phyloP scores from a whole-genome alignment of 2,113 vertebrate species.

The Uria aalge region DNA sequence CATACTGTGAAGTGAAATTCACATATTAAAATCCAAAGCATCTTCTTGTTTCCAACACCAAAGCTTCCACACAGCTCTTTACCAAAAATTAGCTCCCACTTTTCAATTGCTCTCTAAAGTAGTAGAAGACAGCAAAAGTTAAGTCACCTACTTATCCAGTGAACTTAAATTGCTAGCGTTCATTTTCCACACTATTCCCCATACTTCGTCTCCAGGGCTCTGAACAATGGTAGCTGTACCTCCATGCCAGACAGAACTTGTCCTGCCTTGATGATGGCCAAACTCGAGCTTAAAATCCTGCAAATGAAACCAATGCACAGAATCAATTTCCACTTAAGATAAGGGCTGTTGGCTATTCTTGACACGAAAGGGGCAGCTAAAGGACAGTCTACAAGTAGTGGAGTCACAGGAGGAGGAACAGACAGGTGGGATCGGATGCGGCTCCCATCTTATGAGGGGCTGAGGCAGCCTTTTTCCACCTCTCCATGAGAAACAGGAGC shows the following conservation, averaged over 20 bases:
- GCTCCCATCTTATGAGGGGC: background rate
- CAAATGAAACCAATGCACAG: slow-evolving; percentile 37
- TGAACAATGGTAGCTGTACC: slow-evolving; percentile 86
- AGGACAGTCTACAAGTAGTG: background rate
- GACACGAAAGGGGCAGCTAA: background rate
- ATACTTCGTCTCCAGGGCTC: slow-evolving; percentile 85
- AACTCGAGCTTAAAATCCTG: slow-evolving; percentile 89
- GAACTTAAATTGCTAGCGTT: slow-evolving; percentile 75
- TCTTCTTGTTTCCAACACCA: background rate
- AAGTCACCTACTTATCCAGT: slow-evolving; percentile 84
- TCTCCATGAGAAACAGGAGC: background rate
- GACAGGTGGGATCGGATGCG: background rate
- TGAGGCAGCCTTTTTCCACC: background rate
- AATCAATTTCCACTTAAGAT: background rate
- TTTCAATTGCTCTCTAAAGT: background rate
- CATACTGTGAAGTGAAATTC: background rate
- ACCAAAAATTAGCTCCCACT: background rate
- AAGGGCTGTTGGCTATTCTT: background rate
- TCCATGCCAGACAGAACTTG: slow-evolving; percentile 82
- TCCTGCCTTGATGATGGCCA: slow-evolving; percentile 75
- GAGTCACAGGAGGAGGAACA: background rate
- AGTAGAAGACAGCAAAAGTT: slow-evolving; percentile 12
- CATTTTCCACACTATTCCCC: slow-evolving; percentile 93
- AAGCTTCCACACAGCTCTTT: background rate
- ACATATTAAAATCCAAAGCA: background rate